Base-by-base conservation (phyloP, 1,140 invertebrate species). In the Drosophila gunungcola region DNA sequence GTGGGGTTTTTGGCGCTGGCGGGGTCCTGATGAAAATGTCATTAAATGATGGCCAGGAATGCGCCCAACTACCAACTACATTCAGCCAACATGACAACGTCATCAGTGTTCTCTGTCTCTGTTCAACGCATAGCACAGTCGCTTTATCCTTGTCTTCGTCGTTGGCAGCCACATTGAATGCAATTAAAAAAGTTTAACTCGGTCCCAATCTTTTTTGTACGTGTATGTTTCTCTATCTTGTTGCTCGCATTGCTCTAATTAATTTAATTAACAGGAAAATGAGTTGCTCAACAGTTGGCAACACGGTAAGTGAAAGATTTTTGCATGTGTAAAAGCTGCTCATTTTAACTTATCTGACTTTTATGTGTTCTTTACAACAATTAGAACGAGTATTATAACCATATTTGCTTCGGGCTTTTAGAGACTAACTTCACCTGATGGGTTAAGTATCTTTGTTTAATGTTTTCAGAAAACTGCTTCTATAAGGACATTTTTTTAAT, bases 211-310 rank as follows among this genome's bases (percentile, higher is more conserved):
- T 41, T 68, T 61, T 49, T 49, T 55, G 29, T 56, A 39, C 51
- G 52, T 69, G 34, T 65, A 68, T 53, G 64, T 29, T 65, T 21
- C 41, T 39, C 46, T 43, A 36, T 42, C 60, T 42, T 25, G 38
- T 21, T 38, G 25, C 29, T 42, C 61, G 60, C 25, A 16, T 51
- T 68, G 53, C 68, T 80, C 61, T 78, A 90, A 89, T 89, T 89
- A 84, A 90, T 80, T 90, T 67, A 89, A 89, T 89, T 89, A 84
- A 84, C 73, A 80, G 77, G 69, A 90, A 90, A 89, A 89, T 69
- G 49, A 80, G 77, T 80, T 84, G 80, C 46, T 88, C 68, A 84
- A 84, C 76, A 78, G 60, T 80, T 89, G 73, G 75, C 57, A 56
- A 36, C 36, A 69, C 42, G 62, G 60, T 52, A 69, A 81, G 64